These are phyloP conservation scores for Procavia capensis DNA, from an alignment of 2,113 vertebrate species.

Conservation along the genomic window DNA sequence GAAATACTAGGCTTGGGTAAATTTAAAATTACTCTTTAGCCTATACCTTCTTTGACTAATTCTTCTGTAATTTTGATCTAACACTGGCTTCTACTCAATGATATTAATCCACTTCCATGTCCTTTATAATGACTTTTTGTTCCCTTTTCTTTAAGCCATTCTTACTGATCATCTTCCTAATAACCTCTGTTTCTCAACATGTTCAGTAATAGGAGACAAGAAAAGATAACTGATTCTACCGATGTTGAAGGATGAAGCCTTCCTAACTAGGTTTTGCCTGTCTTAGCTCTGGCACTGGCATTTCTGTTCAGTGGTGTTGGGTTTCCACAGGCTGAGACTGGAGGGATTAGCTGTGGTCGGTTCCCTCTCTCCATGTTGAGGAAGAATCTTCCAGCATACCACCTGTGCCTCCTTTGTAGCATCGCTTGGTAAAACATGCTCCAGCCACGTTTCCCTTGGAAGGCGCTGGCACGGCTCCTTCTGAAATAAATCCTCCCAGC, in stretches of 20 bases:
- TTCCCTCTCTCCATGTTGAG: accelerated
- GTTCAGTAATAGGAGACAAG: background rate
- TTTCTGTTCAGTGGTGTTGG: background rate
- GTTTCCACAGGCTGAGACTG: background rate
- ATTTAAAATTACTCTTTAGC: background rate
- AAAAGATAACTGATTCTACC: background rate
- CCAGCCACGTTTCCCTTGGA: background rate
- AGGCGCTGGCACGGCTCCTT: background rate
- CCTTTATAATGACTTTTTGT: constrained; percentile 43
- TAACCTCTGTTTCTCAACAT: background rate
- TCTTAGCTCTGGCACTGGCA: background rate
- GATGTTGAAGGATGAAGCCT: background rate
- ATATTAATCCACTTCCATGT: constrained; percentile 50
- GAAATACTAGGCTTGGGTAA: background rate
- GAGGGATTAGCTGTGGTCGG: background rate
- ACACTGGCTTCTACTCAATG: constrained; percentile 55
- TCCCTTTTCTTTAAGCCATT: background rate
- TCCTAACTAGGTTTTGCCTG: background rate
- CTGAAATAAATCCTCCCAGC: constrained; percentile 56
- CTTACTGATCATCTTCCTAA: background rate
- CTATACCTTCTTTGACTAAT: constrained; percentile 32
- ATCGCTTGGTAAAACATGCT: constrained; percentile 1
- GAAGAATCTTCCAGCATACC: background rate
- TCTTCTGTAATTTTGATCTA: constrained; percentile 64
- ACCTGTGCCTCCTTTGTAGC: background rate